Evolutionary conservation across 2,888 invertebrate genomes (phyloP).

Genomic region (Cylloceria caligata): DNA sequence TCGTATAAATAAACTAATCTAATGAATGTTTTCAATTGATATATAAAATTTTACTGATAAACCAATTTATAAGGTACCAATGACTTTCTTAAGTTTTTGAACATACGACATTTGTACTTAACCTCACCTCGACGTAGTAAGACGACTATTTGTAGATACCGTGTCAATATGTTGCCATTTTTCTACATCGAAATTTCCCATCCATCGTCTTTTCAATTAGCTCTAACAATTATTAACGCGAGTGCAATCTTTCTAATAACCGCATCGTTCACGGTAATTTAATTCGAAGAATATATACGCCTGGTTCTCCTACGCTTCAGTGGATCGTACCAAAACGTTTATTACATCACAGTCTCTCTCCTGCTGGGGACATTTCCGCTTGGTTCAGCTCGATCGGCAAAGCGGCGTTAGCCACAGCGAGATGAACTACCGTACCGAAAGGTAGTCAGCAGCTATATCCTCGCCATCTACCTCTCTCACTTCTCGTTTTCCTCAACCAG

Average conservation of each 20-base stretch:
- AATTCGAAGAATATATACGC: slow-evolving; percentile 47
- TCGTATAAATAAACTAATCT: too few species aligned
- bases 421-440: slow-evolving; percentile 50
- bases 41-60: too few species aligned
- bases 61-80: too few species aligned
- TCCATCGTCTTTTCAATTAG: slow-evolving; percentile 31
- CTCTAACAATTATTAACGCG: slow-evolving; percentile 28
- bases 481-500: slow-evolving; percentile 50
- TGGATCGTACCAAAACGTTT: slow-evolving; percentile 56
- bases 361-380: slow-evolving; percentile 55
- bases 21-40: too few species aligned
- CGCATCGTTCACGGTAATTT: slow-evolving; percentile 58
- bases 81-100: too few species aligned
- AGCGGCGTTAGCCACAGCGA: slow-evolving; percentile 35
- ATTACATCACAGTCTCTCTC: slow-evolving; percentile 55
- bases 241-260: slow-evolving; percentile 54
- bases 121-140: too few species aligned
- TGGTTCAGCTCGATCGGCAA: slow-evolving; percentile 51
- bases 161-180: neutral
- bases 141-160: too few species aligned
- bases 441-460: slow-evolving; percentile 26
- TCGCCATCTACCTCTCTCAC: slow-evolving; percentile 20
- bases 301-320: slow-evolving; percentile 39
- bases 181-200: neutral
- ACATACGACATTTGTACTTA: too few species aligned